Conservation (phyloP, 2,113 vertebrate species). For the Oncorhynchus tshawytscha region DNA sequence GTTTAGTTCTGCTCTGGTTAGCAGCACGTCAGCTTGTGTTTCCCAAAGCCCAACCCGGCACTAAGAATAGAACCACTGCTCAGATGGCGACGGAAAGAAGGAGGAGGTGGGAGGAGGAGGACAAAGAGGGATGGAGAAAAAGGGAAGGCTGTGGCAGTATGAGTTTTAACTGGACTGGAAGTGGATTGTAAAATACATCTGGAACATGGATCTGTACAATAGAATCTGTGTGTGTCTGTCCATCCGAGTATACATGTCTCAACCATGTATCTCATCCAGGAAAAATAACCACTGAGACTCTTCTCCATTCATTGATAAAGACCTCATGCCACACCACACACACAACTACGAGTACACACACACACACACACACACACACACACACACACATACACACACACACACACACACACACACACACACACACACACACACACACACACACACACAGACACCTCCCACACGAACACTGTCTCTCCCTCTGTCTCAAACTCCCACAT, state of each 20-base stretch:
- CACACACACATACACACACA: not conserved
- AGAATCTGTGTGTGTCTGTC: constrained; percentile 2
- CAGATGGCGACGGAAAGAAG: constrained; percentile 31
- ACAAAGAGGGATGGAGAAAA: constrained; percentile 6
- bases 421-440: not conserved
- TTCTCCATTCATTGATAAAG: not conserved
- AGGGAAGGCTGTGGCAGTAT: not conserved
- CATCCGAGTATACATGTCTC: not conserved
- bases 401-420: not conserved
- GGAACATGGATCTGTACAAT: constrained; percentile 2
- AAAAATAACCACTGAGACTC: not conserved
- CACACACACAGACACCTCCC: not conserved
- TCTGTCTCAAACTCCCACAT: too few relatives aligned
- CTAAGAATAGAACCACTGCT: constrained; percentile 37
- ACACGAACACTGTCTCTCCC: too few relatives aligned
- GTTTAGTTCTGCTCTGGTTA: constrained; percentile 66
- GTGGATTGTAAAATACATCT: not conserved
- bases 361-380: not conserved
- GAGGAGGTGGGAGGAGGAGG: constrained; percentile 7
- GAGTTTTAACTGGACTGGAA: not conserved
- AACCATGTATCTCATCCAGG: not conserved
- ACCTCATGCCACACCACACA: not conserved
- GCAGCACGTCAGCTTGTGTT: constrained; percentile 36
- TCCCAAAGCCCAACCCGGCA: constrained; percentile 22
- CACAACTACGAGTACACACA: too few relatives aligned